These are phyloP conservation scores for Peromyscus nudipes DNA, from an alignment of 2,797 vertebrate species.

Conservation along the genomic window DNA sequence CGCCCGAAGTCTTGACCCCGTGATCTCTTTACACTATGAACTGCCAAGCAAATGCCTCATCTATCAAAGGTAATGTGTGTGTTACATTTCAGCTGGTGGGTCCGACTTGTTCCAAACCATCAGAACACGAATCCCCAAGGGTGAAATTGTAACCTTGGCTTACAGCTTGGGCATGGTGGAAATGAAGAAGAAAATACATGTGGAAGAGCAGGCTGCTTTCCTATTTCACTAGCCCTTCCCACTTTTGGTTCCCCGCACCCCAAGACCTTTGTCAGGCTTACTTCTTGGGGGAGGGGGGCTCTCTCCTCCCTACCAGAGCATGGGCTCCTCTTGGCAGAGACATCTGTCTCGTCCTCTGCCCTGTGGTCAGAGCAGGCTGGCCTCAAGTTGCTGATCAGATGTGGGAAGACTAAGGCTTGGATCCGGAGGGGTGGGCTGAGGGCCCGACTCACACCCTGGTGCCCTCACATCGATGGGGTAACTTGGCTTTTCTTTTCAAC, in stretches of 20 bases:
- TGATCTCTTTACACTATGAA: fast-evolving
- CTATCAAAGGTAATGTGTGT: fast-evolving
- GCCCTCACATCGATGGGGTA: background rate
- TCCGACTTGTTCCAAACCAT: background rate
- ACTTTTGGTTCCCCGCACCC: no score
- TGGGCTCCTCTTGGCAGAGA: background rate
- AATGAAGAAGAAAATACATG: fast-evolving
- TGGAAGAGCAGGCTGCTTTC: fast-evolving
- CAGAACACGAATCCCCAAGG: background rate
- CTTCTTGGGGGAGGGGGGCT: fast-evolving
- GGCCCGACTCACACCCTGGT: fast-evolving
- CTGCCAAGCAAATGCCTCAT: fast-evolving
- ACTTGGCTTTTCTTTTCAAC: background rate
- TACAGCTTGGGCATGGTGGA: fast-evolving
- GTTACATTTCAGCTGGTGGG: background rate
- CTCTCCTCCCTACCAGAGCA: background rate
- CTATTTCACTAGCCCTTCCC: fast-evolving
- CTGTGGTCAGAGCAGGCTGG: fast-evolving
- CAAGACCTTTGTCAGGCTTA: background rate
- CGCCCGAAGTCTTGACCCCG: fast-evolving
- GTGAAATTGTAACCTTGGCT: background rate
- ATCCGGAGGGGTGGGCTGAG: fast-evolving
- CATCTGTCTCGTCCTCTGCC: fast-evolving
- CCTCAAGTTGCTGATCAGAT: fast-evolving
- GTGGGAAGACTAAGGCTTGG: fast-evolving